A percentile compares a stretch with the other conserved stretches of the same genome.
Conservation (phyloP, 2,113 vertebrate genomes). For the Marmota flaviventris region DNA sequence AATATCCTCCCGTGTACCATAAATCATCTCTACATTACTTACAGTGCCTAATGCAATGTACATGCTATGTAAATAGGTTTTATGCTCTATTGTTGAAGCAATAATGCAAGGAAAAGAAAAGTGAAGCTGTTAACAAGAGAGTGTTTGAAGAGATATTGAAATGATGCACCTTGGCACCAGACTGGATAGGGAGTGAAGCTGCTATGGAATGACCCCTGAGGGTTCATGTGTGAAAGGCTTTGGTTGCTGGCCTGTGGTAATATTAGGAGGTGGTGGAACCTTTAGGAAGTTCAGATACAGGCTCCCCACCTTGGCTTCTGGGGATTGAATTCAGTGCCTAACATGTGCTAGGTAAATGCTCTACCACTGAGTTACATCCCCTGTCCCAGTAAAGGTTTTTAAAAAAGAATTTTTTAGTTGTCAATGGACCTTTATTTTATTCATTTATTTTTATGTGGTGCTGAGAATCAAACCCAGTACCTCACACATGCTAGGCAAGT, state of each 20-base stretch:
- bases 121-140: neutral
- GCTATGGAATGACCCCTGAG: neutral
- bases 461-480: no score
- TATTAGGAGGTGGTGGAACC: neutral
- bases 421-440: no score
- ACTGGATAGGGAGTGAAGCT: neutral
- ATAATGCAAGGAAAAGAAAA: neutral
- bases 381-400: no score
- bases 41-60: neutral
- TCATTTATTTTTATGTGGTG: no score
- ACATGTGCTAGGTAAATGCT: no score
- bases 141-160: neutral
- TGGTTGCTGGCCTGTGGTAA: neutral
- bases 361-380: no score
- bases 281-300: neutral
- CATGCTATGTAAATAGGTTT: neutral
- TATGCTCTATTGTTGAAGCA: neutral
- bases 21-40: neutral
- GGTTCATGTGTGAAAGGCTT: neutral
- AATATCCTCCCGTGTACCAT: neutral
- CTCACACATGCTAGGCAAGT: no score
- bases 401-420: no score
- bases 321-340: no score
- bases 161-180: no score
- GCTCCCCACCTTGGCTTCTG: no score